A percentile compares a stretch with the other conserved stretches of the same genome.
phyloP scores from a whole-genome alignment of 1,140 invertebrate species.

The Macrobrachium nipponense region DNA sequence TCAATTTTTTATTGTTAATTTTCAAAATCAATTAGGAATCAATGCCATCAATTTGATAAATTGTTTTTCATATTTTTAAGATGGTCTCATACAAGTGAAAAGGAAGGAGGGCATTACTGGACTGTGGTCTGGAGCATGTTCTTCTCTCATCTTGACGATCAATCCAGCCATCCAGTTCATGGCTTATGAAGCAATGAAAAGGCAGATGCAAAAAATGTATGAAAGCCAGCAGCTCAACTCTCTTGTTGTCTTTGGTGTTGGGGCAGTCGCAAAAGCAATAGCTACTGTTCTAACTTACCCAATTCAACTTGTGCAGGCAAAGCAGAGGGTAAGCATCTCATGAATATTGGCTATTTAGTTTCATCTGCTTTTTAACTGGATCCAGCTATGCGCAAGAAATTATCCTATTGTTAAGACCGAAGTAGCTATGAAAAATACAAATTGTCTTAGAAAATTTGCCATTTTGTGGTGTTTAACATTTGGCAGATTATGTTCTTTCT shows the following conservation, averaged over 20 bases:
- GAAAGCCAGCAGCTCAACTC: constrained; percentile 64
- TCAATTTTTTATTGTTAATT: too few species aligned
- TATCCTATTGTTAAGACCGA: too few species aligned
- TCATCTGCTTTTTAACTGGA: too few species aligned
- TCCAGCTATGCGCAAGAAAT: too few species aligned
- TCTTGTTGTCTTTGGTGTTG: constrained; percentile 75
- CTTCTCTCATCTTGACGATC: constrained; percentile 84
- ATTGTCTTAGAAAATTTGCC: too few species aligned
- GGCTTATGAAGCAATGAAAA: constrained; percentile 87
- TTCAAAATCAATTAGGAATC: too few species aligned
- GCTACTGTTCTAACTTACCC: constrained; percentile 89
- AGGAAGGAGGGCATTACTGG: constrained; percentile 78
- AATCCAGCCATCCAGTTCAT: constrained; percentile 94
- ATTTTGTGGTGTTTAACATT: too few species aligned
- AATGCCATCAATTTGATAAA: too few species aligned
- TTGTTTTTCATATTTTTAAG: constrained; percentile 66
- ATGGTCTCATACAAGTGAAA: constrained; percentile 78
- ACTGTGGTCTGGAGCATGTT: constrained; percentile 84
- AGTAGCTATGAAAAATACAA: too few species aligned
- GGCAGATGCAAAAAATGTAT: constrained; percentile 68
- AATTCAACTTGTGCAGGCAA: constrained; percentile 86
- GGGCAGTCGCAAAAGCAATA: constrained; percentile 83
- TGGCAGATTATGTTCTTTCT: too few species aligned
- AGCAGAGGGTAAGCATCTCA: constrained; percentile 75
- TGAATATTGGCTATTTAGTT: background rate